Base-by-base conservation (phyloP, 2,888 invertebrate genomes). In the Ptilodon capucinus region DNA sequence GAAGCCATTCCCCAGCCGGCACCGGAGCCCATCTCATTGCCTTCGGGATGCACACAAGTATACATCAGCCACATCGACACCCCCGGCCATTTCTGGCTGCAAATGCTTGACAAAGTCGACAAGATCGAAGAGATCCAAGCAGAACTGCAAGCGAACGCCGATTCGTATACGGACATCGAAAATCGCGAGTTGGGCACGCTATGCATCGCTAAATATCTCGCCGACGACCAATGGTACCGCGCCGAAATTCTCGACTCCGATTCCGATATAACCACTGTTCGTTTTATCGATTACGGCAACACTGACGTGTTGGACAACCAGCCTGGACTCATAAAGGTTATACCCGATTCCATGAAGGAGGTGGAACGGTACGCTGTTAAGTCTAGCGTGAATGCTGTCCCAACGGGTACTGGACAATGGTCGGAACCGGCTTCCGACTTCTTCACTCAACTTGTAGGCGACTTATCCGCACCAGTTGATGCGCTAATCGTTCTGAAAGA, bases 191-290 rank as follows among this genome's bases (percentile, higher is more conserved):
- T 93, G 46, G 94, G 94, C 6, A 92, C 93, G 0, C 70, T 94
- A 0, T 96, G 96, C 64, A 91, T 94, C 40, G 97, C 98, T 0
- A 94, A 95, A 69, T 98, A 97, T 78, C 93, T 94, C 0, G 94
- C 93, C 1, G 97, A 98, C 74, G 94, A 95, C 34, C 93, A 93
- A 56, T 99, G 99, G 98, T 99, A 99, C 80, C 93, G 99, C 48
- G 98, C 98, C 0, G 94, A 94, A 73, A 95, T 99, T 7, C 92
- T 98, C 34, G 97, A 97, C 74, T 93, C 95, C 0, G 94, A 95
- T 55, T 91, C 93, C 5, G 95, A 96, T 55, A 94, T 95, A 32
- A 95, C 94, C 8, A 95, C 95, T 0, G 93, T 96, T 0, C 92
- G 95, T 25, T 96, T 96, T 64, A 92, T 95, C 11, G 96, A 96